Conservation (phyloP, 1,140 invertebrate species). For the Lucilia cuprina region DNA sequence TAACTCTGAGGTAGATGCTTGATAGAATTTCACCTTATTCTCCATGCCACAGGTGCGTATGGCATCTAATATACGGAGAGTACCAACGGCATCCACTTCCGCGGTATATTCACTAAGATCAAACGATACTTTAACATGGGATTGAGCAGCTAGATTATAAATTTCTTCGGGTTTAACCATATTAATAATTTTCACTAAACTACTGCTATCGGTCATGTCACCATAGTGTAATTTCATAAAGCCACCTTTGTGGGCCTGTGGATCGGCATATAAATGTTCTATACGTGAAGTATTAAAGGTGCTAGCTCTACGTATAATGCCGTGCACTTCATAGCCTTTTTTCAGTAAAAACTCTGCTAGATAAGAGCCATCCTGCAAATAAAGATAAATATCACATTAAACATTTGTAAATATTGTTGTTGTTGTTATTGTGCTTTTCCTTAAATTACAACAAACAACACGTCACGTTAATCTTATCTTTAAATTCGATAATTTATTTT, state of each 20-base stretch:
- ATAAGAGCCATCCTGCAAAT: conserved; percentile 99
- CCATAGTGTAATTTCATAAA: conserved; percentile 97
- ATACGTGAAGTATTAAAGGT: conserved; percentile 97
- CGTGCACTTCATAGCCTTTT: conserved; percentile 97
- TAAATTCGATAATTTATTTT: neutral
- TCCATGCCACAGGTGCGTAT: conserved; percentile 91
- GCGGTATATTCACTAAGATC: conserved; percentile 99
- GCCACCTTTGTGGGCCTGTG: conserved; percentile 81
- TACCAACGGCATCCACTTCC: conserved; percentile 98
- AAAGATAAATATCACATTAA: conserved; percentile 31
- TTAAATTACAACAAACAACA: conserved; percentile 13
- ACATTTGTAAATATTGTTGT: neutral
- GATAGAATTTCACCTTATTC: conserved; percentile 90
- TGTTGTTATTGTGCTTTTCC: no score
- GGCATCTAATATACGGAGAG: conserved; percentile 92
- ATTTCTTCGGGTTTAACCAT: conserved; percentile 90
- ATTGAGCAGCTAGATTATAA: conserved; percentile 98
- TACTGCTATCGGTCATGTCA: conserved; percentile 98
- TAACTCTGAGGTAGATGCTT: conserved; percentile 97
- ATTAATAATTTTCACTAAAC: conserved; percentile 93
- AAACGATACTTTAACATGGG: conserved; percentile 98
- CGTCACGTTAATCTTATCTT: neutral
- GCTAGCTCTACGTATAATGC: conserved; percentile 92
- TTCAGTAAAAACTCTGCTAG: conserved; percentile 93
- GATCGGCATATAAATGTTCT: conserved; percentile 93